A percentile compares a stretch with the other conserved stretches of the same genome.
phyloP scores from a whole-genome alignment of 2,113 vertebrate species.

The Tautogolabrus adspersus region DNA sequence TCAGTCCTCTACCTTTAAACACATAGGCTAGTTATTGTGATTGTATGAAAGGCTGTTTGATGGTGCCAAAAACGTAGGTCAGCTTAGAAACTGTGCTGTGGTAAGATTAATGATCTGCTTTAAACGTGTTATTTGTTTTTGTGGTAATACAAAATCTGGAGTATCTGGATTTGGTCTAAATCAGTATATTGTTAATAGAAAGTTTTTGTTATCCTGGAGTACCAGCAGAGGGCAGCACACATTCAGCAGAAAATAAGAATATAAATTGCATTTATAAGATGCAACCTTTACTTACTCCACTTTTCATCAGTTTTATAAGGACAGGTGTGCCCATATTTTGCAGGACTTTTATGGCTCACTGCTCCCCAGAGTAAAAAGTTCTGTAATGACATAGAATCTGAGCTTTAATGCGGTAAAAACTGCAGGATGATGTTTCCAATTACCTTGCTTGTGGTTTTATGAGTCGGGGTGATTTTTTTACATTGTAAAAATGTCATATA shows the following conservation, averaged over 20 bases:
- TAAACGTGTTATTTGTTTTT: too few species aligned
- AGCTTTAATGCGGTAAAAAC: conserved; percentile 20
- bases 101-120: too few species aligned
- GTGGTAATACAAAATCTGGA: too few species aligned
- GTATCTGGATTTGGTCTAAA: background rate
- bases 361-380: conserved; percentile 34
- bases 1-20: too few species aligned
- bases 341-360: conserved; percentile 34
- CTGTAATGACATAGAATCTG: background rate
- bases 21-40: too few species aligned
- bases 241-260: background rate
- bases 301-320: conserved; percentile 34
- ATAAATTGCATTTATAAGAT: background rate
- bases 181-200: background rate
- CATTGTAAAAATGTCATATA: too few species aligned
- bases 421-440: conserved; percentile 15
- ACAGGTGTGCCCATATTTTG: conserved; percentile 44
- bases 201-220: background rate
- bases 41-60: too few species aligned
- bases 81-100: too few species aligned
- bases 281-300: background rate
- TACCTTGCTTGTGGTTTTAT: too few species aligned
- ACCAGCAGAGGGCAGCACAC: conserved; percentile 49
- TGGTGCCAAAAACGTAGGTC: too few species aligned
- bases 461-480: too few species aligned